Base-by-base conservation (phyloP, 2,888 invertebrate species). In the Macrophya annulata region DNA sequence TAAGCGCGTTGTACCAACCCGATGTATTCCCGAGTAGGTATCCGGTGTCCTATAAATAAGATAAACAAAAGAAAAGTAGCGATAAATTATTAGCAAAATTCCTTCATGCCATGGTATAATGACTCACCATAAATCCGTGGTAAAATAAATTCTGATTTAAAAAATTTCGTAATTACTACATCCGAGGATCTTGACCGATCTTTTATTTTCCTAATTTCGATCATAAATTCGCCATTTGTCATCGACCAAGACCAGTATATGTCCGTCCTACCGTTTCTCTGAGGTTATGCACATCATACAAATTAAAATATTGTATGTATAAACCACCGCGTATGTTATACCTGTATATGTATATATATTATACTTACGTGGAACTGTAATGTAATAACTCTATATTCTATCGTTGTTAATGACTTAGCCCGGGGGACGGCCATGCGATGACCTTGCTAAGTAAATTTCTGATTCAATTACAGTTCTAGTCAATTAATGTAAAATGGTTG, bases 31-130 rank as follows among this genome's bases (percentile, higher is more conserved):
- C 31, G 74, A 84, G 25, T 9, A 74, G 74, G 25, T 9, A 74
- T 37, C 59, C 81, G 31, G 76, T 51, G 76, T 79, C 48, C 51
- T 79, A 83, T 86, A 65, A 68, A 72, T 45, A 76, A 77, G 55
- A 65, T 85, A 89, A 90, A 90, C 88, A 90, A 90, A 91, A 91
- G 90, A 88, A 86, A 88, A 90, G 88, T 89, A 87, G 88, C 89
- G 91, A 92, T 92, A 92, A 92, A 91, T 92, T 92, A 92, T 92
- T 92, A 90, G 90, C 90, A 89, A 90, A 91, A 92, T 90, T 91
- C 90, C 92, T 90, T 90, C 91, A 89, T 90, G 88, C 89, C 89
- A 91, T 90, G 90, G 91, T 88, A 89, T 92, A 91, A 92, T 91
- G 89, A 89, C 87, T 89, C 89, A 89, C 88, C 89, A 90, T 92